A percentile compares a stretch with the other conserved stretches of the same genome.
phyloP scores from a whole-genome alignment of 1,140 invertebrate genomes.

The Drosophila paulistorum region DNA sequence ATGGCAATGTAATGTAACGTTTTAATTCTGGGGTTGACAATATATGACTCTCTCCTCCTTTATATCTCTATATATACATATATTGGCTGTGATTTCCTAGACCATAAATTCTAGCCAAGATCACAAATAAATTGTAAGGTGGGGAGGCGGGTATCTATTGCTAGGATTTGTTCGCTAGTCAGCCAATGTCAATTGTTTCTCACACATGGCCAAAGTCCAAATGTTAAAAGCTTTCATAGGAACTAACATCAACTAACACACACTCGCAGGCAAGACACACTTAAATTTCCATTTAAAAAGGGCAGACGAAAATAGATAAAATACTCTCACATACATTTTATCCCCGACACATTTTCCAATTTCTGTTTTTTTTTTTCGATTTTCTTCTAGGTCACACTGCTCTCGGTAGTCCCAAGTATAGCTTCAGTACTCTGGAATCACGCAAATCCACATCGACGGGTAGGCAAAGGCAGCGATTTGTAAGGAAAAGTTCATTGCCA shows the following conservation, averaged over 20 bases:
- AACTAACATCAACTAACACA: background rate
- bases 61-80: background rate
- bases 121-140: constrained; percentile 15
- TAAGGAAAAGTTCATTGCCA: constrained; percentile 80
- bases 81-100: constrained; percentile 6
- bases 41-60: background rate
- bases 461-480: constrained; percentile 71
- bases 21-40: constrained; percentile 22
- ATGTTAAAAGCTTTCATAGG: constrained; percentile 35
- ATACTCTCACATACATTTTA: no score
- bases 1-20: constrained; percentile 22
- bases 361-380: constrained; percentile 5
- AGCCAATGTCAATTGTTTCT: constrained; percentile 35
- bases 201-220: constrained; percentile 9
- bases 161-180: constrained; percentile 27
- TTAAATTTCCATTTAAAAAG: constrained; percentile 10
- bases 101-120: constrained; percentile 38
- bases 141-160: background rate
- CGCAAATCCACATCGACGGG: constrained; percentile 68
- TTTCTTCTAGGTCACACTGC: constrained; percentile 68
- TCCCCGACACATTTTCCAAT: background rate
- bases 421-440: constrained; percentile 82
- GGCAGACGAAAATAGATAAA: constrained; percentile 9
- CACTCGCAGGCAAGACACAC: background rate
- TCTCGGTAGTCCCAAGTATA: constrained; percentile 82